Conservation (phyloP, 2,797 vertebrate species). For the Hoplostethus atlanticus region DNA sequence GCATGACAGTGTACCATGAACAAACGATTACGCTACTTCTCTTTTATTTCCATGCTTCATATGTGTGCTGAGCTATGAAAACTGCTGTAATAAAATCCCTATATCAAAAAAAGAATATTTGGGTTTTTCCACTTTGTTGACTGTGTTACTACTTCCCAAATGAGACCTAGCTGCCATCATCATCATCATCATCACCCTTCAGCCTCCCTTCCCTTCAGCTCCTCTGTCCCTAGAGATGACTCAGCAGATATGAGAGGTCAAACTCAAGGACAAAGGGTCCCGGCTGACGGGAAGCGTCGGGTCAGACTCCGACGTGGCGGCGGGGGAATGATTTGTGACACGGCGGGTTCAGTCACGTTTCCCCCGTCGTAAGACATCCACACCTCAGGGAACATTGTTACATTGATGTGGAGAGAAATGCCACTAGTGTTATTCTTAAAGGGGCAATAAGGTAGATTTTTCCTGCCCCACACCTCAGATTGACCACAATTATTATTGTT, state of each 20-base stretch:
- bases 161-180: too few species aligned
- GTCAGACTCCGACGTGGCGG: neutral
- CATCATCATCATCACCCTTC: too few species aligned
- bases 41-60: neutral
- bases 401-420: neutral
- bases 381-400: neutral
- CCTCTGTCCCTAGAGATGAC: neutral
- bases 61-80: neutral
- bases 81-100: too few species aligned
- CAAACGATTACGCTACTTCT: neutral
- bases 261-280: too few species aligned
- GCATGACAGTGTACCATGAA: neutral
- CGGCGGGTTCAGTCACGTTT: slow-evolving; percentile 7
- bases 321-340: neutral
- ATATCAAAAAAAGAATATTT: too few species aligned
- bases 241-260: too few species aligned
- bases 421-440: neutral
- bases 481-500: too few species aligned
- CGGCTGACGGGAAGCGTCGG: too few species aligned
- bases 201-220: neutral
- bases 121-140: too few species aligned
- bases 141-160: too few species aligned
- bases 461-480: neutral
- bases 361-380: neutral
- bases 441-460: neutral